Conservation (phyloP, 2,113 vertebrate species). For the Pseudopodoces humilis region DNA sequence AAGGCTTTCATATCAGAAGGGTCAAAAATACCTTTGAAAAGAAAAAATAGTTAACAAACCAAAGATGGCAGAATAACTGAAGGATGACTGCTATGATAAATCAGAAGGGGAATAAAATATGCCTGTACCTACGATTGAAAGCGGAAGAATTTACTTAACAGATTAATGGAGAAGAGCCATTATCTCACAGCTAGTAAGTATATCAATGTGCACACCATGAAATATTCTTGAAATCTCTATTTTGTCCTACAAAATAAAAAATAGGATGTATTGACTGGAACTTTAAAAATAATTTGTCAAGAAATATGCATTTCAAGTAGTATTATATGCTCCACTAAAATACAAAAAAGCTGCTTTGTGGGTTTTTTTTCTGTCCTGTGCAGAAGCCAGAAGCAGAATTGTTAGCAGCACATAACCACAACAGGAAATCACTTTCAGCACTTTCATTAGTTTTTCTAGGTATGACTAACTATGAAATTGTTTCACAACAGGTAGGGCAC, state of each 20-base stretch:
- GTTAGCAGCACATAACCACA: background rate
- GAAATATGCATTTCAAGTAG: background rate
- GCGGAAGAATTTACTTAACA: background rate
- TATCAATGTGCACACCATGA: background rate
- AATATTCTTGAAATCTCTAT: background rate
- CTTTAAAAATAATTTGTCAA: background rate
- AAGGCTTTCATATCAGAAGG: background rate
- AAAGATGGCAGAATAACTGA: background rate
- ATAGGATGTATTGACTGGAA: background rate
- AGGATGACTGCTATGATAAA: background rate
- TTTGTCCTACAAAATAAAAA: background rate
- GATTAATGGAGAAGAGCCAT: background rate
- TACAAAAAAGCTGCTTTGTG: background rate
- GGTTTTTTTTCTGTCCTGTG: background rate
- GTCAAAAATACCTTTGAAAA: background rate
- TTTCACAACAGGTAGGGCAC: background rate
- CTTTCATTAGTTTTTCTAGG: slow-evolving; percentile 10
- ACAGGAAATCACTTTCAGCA: slow-evolving; percentile 9
- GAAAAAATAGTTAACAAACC: background rate
- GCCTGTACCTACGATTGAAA: background rate
- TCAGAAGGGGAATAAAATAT: background rate
- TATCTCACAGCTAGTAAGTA: background rate
- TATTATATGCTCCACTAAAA: background rate
- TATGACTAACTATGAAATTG: background rate
- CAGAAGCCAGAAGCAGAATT: background rate